Evolutionary conservation across 2,888 invertebrate species (phyloP).

Genomic region (Zygothrica quintamaculata): DNA sequence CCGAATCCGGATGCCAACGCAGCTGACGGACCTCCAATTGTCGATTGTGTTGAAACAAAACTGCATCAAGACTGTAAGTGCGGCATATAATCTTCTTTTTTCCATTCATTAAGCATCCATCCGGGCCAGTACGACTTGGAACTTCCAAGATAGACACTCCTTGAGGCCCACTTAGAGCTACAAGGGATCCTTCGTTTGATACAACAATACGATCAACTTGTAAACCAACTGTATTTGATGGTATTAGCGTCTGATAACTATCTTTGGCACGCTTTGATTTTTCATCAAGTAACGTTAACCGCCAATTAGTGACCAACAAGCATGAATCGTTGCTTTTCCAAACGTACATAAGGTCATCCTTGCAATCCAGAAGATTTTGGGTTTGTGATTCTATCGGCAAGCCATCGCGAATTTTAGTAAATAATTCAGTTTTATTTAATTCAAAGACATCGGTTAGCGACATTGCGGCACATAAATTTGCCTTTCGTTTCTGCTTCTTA

Average conservation of each 20-base stretch:
- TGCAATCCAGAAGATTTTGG: constrained; percentile 86
- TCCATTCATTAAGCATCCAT: constrained; percentile 88
- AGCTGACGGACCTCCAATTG: constrained; percentile 90
- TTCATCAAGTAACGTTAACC: constrained; percentile 82
- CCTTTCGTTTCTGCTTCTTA: not conserved
- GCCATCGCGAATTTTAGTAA: constrained; percentile 86
- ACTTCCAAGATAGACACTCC: constrained; percentile 89
- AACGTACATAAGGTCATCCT: constrained; percentile 87
- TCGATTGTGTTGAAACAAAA: constrained; percentile 88
- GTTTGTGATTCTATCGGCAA: constrained; percentile 86
- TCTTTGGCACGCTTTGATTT: constrained; percentile 29
- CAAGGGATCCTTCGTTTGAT: constrained; percentile 87
- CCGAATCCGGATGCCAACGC: constrained; percentile 94
- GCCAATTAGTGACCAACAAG: constrained; percentile 86
- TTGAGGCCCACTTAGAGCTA: constrained; percentile 88
- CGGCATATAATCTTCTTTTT: constrained; percentile 87
- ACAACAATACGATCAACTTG: constrained; percentile 87
- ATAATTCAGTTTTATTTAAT: constrained; percentile 86
- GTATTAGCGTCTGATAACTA: constrained; percentile 87
- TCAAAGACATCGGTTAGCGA: constrained; percentile 86
- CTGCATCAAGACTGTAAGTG: constrained; percentile 88
- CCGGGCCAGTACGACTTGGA: constrained; percentile 88
- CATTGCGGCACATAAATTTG: constrained; percentile 50
- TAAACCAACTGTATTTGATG: constrained; percentile 88
- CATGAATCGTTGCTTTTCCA: constrained; percentile 87